Conservation (phyloP, 1,140 invertebrate species). For the Drosophila biarmipes region DNA sequence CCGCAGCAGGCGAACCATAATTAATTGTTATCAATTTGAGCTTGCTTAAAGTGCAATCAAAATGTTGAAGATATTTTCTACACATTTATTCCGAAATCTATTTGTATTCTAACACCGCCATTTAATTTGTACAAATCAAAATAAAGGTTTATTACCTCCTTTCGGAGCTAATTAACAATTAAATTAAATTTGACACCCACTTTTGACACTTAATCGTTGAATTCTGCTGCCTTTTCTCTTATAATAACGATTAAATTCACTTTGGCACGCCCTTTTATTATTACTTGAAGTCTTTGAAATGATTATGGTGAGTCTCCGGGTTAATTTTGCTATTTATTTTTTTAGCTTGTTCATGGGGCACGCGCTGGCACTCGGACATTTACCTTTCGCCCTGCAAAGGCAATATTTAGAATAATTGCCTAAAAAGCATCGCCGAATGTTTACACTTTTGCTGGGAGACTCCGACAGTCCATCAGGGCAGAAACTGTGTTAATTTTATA, state of each 20-base stretch:
- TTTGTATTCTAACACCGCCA: too few relatives aligned
- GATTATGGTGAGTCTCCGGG: constrained; percentile 5
- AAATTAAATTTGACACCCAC: neutral
- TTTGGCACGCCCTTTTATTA: neutral
- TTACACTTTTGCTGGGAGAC: constrained; percentile 53
- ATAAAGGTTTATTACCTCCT: too few relatives aligned
- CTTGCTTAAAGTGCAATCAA: neutral
- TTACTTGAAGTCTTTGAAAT: constrained; percentile 14
- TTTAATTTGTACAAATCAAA: neutral
- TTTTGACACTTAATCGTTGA: constrained; percentile 7
- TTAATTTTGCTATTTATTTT: constrained; percentile 29
- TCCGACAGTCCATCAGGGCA: constrained; percentile 39
- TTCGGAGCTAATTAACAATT: too few relatives aligned
- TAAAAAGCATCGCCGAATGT: constrained; percentile 67
- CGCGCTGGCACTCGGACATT: constrained; percentile 38
- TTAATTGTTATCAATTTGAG: constrained; percentile 14
- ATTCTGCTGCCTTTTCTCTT: neutral
- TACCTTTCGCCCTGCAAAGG: constrained; percentile 53
- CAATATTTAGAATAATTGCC: constrained; percentile 79
- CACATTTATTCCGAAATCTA: too few relatives aligned
- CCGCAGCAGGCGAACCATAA: constrained; percentile 6
- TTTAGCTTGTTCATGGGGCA: constrained; percentile 59
- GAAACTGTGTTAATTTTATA: constrained; percentile 29
- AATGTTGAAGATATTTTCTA: neutral
- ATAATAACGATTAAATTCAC: constrained; percentile 13